These are phyloP conservation scores for Polietes domitor DNA, from an alignment of 2,888 invertebrate species.

Conservation along the genomic window DNA sequence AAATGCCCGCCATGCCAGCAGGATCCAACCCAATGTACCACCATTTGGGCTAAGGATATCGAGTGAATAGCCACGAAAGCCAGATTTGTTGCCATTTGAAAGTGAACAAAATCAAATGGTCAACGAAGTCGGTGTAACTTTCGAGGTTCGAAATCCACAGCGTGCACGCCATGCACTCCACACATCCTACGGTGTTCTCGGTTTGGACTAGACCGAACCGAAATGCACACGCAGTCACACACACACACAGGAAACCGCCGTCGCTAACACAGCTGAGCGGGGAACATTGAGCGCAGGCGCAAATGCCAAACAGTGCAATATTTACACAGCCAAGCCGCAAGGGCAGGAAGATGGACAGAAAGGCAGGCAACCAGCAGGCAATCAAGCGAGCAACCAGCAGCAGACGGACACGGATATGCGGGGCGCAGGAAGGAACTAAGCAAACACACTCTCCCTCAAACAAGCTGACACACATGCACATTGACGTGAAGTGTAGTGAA, in stretches of 20 bases:
- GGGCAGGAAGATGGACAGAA: neutral
- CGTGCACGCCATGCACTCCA: constrained; percentile 59
- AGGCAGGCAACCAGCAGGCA: constrained; percentile 25
- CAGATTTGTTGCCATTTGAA: constrained; percentile 74
- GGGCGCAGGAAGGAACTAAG: constrained; percentile 40
- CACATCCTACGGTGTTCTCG: constrained; percentile 72
- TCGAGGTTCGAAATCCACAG: constrained; percentile 71
- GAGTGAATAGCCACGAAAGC: constrained; percentile 68
- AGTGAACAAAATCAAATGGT: constrained; percentile 74
- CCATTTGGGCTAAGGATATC: constrained; percentile 47
- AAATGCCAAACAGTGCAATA: constrained; percentile 60
- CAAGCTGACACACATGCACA: constrained; percentile 23
- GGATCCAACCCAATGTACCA: constrained; percentile 73
- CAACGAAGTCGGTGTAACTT: constrained; percentile 70
- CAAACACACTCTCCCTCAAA: constrained; percentile 31
- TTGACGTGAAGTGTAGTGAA: too few relatives aligned
- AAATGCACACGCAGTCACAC: constrained; percentile 40
- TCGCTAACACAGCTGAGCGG: constrained; percentile 47
- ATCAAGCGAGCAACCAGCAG: neutral
- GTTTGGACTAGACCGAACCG: constrained; percentile 52
- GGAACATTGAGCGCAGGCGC: constrained; percentile 49
- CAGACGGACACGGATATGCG: constrained; percentile 3
- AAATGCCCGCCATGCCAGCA: constrained; percentile 71
- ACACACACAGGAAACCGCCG: constrained; percentile 57
- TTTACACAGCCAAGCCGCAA: constrained; percentile 32